Percentiles rank a stretch among this genome's conserved stretches.
These are phyloP conservation scores for Edolisoma coerulescens DNA, from an alignment of 2,113 vertebrate species.

Conservation along the genomic window DNA sequence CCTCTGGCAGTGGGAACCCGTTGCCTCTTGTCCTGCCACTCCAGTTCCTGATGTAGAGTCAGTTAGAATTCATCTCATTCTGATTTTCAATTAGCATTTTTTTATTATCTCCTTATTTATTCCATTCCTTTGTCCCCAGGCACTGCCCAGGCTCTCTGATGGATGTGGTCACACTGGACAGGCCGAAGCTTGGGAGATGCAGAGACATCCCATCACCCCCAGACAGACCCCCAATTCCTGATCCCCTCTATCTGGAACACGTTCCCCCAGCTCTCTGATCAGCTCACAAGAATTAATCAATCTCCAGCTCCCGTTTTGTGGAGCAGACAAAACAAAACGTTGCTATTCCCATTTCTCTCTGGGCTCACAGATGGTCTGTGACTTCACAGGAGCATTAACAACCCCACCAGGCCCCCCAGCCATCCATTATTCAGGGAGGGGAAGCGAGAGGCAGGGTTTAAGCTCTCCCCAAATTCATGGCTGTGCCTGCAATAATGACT, in stretches of 20 bases:
- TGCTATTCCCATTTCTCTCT: neutral
- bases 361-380: constrained; percentile 2
- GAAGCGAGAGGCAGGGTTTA: neutral
- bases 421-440: neutral
- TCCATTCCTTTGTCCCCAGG: neutral
- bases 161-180: neutral
- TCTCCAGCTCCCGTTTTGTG: neutral
- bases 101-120: neutral
- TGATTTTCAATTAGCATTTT: neutral
- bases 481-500: neutral
- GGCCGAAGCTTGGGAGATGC: neutral
- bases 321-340: neutral
- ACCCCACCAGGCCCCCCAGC: neutral
- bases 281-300: neutral
- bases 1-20: neutral
- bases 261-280: neutral
- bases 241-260: neutral
- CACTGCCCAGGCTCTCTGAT: neutral
- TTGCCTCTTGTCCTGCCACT: neutral
- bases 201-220: neutral
- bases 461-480: neutral
- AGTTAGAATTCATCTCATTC: neutral
- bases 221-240: neutral
- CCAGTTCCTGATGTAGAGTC: too few species aligned
- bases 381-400: neutral